These are phyloP conservation scores for Atopsyche davidsoni DNA, from an alignment of 1,140 invertebrate genomes.

Conservation along the genomic window DNA sequence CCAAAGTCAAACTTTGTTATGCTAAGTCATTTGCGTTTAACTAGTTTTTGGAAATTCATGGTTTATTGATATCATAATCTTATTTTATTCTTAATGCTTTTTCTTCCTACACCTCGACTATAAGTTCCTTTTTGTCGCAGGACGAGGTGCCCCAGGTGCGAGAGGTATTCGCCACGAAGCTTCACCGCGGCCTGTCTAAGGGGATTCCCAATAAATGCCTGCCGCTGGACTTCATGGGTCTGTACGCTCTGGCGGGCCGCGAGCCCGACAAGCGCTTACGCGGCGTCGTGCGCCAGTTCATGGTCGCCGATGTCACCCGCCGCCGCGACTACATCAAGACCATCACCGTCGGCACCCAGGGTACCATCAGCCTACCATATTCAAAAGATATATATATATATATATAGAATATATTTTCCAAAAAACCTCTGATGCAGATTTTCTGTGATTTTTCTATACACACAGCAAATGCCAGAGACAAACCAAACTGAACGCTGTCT, in stretches of 20 bases:
- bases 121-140: slow-evolving; percentile 49
- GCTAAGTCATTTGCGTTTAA: too few relatives aligned
- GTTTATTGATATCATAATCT: too few relatives aligned
- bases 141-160: slow-evolving; percentile 87
- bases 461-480: too few relatives aligned
- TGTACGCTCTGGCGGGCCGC: slow-evolving; percentile 81
- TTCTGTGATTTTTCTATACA: too few relatives aligned
- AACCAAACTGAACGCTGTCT: too few relatives aligned
- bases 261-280: slow-evolving; percentile 75
- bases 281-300: slow-evolving; percentile 63
- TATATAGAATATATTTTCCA: too few relatives aligned
- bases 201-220: slow-evolving; percentile 83
- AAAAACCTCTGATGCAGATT: too few relatives aligned
- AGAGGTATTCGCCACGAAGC: slow-evolving; percentile 81
- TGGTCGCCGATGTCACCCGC: slow-evolving; percentile 81
- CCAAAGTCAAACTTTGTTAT: too few relatives aligned
- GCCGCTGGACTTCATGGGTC: slow-evolving; percentile 95
- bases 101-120: neutral
- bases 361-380: too few relatives aligned
- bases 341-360: slow-evolving; percentile 51
- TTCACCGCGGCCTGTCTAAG: slow-evolving; percentile 77
- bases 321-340: slow-evolving; percentile 87
- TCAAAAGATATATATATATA: too few relatives aligned
- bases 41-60: too few relatives aligned
- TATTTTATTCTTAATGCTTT: neutral